phyloP scores from a whole-genome alignment of 2,113 vertebrate genomes.

The Anas platyrhynchos region DNA sequence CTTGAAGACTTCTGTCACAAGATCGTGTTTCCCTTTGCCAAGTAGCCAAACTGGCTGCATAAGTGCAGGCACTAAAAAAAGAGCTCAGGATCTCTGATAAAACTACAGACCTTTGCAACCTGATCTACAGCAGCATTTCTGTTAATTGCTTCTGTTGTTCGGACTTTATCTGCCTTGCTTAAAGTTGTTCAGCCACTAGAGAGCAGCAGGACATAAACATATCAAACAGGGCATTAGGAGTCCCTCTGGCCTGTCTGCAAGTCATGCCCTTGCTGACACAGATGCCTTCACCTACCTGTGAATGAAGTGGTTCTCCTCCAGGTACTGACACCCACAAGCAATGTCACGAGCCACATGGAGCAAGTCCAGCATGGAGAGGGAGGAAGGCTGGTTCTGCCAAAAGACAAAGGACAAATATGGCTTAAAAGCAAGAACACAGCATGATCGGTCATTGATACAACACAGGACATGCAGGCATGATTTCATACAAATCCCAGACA shows the following conservation, averaged over 20 bases:
- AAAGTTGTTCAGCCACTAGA: slow-evolving; percentile 47
- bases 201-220: slow-evolving; percentile 47
- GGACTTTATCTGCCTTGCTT: background rate
- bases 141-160: background rate
- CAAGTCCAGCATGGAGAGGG: slow-evolving; percentile 94
- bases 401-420: background rate
- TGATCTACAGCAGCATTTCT: background rate
- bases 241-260: background rate
- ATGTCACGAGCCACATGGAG: slow-evolving; percentile 95
- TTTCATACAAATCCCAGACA: background rate
- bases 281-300: slow-evolving; percentile 83
- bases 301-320: slow-evolving; percentile 99
- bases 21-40: background rate
- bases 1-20: background rate
- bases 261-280: background rate
- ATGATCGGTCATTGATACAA: accelerated
- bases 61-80: background rate
- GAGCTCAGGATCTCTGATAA: background rate
- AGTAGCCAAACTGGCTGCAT: background rate
- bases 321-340: slow-evolving; percentile 94
- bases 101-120: background rate
- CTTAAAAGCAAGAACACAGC: background rate
- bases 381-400: slow-evolving; percentile 90
- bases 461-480: background rate
- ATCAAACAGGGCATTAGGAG: background rate